Conservation (phyloP, 2,888 invertebrate genomes). For the Schizaphis graminum region DNA sequence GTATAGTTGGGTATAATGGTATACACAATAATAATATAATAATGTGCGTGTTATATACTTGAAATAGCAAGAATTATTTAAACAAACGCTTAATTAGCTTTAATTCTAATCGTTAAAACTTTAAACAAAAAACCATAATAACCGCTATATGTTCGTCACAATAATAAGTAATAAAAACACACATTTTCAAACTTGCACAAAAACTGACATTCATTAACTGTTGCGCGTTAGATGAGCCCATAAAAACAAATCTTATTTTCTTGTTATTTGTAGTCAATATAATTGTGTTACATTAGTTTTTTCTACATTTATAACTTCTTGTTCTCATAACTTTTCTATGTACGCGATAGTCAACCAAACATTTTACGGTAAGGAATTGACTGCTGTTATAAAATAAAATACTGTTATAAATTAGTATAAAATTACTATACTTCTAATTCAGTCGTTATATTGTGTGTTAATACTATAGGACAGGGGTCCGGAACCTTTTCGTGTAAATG, state of each 20-base stretch:
- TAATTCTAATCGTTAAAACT: background rate
- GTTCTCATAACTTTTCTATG: background rate
- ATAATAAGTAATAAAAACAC: background rate
- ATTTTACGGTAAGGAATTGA: background rate
- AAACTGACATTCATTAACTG: background rate
- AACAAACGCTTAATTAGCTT: background rate
- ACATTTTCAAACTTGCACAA: background rate
- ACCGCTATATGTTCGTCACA: background rate
- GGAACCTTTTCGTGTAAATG: too few relatives aligned
- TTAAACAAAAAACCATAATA: background rate
- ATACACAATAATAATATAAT: background rate
- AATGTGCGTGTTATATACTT: background rate
- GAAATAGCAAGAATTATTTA: background rate
- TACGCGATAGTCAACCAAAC: background rate
- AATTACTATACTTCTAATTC: too few relatives aligned
- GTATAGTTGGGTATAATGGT: too few relatives aligned
- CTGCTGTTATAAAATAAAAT: background rate
- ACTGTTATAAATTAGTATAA: too few relatives aligned
- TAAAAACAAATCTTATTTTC: background rate
- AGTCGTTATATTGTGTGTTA: too few relatives aligned
- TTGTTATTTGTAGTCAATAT: background rate
- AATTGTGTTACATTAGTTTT: background rate
- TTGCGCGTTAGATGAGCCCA: background rate
- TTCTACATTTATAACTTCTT: background rate
- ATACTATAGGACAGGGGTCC: too few relatives aligned